phyloP scores from a whole-genome alignment of 2,888 invertebrate species.

The Tridacna crocea region DNA sequence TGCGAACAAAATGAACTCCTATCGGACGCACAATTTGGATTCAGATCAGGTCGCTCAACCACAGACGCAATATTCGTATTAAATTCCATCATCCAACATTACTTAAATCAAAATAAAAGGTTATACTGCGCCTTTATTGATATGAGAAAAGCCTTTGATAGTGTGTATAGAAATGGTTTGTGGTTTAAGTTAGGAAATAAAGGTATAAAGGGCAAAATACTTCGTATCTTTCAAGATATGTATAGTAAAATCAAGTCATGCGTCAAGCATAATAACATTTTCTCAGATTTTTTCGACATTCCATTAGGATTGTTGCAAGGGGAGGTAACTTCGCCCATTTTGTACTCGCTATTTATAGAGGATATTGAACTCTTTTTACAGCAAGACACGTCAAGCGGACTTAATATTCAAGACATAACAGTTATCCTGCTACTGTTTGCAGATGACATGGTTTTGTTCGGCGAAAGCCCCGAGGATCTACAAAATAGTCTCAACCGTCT shows the following conservation, averaged over 20 bases:
- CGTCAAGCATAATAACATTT: conserved; percentile 21
- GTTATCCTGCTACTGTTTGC: conserved; percentile 38
- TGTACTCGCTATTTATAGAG: conserved; percentile 41
- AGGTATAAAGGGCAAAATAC: conserved; percentile 30
- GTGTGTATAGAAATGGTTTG: conserved; percentile 35
- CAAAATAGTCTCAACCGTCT: conserved; percentile 17
- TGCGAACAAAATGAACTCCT: conserved; percentile 25
- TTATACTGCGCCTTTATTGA: conserved; percentile 32
- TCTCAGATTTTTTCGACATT: conserved; percentile 32
- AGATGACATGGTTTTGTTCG: conserved; percentile 39
- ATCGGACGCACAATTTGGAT: conserved; percentile 45
- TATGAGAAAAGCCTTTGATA: conserved; percentile 36
- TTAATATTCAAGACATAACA: conserved; percentile 28
- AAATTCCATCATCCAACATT: conserved; percentile 16
- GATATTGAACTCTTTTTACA: conserved; percentile 37
- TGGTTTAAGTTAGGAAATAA: conserved; percentile 27
- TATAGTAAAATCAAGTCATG: conserved; percentile 34
- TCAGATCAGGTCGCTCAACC: conserved; percentile 28
- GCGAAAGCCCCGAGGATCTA: conserved; percentile 27
- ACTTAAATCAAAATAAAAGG: conserved; percentile 30
- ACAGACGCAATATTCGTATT: conserved; percentile 35
- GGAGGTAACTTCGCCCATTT: conserved; percentile 27
- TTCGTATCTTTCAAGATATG: conserved; percentile 28
- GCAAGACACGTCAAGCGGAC: conserved; percentile 4
- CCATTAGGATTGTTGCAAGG: conserved; percentile 37